phyloP scores from a whole-genome alignment of 2,113 vertebrate species.

The Tonatia bakeri region DNA sequence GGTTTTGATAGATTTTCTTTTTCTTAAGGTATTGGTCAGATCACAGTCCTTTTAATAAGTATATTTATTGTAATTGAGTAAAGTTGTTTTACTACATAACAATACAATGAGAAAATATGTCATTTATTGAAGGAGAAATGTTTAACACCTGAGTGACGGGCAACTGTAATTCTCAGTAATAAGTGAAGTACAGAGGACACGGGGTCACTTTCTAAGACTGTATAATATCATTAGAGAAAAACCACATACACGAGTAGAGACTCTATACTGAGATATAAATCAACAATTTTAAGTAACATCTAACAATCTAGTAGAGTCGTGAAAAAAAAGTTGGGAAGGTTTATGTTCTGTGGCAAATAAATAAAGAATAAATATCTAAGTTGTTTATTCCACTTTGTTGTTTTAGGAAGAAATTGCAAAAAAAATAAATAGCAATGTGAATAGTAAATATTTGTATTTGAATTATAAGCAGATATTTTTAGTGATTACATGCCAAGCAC shows the following conservation, averaged over 20 bases:
- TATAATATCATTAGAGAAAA: not conserved
- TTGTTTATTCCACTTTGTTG: not conserved
- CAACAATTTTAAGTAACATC: not conserved
- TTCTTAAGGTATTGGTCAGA: not conserved
- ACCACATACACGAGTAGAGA: not conserved
- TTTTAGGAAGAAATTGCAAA: not conserved
- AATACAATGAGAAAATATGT: not conserved
- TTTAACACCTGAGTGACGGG: not conserved
- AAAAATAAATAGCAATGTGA: not conserved
- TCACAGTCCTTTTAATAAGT: not conserved
- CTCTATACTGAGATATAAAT: not conserved
- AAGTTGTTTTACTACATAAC: not conserved
- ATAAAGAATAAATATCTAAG: not conserved
- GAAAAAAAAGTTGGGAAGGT: not conserved
- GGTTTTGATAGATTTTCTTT: not conserved
- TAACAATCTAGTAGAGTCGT: not conserved
- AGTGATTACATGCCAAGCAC: not conserved
- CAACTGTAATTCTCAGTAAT: not conserved
- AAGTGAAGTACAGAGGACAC: not conserved
- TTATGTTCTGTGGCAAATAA: not conserved
- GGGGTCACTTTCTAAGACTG: not conserved
- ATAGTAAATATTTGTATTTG: not conserved
- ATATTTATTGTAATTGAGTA: not conserved
- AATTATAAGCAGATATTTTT: conserved; percentile 26
- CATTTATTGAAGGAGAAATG: not conserved